Evolutionary conservation across 1,140 invertebrate genomes (phyloP).

Genomic region (Danaus plexippus): DNA sequence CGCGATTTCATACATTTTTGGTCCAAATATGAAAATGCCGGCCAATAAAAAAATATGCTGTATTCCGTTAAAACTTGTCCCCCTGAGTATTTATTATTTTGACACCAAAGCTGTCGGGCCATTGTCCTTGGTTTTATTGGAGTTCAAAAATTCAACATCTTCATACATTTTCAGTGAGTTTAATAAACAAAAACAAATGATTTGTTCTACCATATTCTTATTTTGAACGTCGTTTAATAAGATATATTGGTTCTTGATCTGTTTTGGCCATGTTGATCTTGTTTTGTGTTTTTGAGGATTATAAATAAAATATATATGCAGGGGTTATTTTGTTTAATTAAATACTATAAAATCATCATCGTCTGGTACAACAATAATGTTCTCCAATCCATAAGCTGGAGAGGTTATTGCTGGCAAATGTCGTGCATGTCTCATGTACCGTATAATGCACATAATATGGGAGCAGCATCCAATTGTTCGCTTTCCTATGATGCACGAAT

Average conservation of each 20-base stretch:
- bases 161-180: too few species aligned
- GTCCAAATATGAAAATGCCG: conserved; percentile 8
- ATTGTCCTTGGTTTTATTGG: too few species aligned
- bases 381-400: conserved; percentile 9
- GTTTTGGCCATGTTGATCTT: too few species aligned
- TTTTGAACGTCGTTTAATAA: too few species aligned
- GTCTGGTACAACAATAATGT: conserved; percentile 11
- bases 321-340: neutral
- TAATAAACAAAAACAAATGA: too few species aligned
- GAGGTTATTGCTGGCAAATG: conserved; percentile 6
- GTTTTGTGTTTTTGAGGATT: too few species aligned
- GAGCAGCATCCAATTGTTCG: conserved; percentile 14
- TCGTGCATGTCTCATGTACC: conserved; percentile 7
- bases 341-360: conserved; percentile 11
- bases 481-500: conserved; percentile 12
- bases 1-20: too few species aligned
- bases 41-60: conserved; percentile 4
- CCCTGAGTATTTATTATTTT: neutral
- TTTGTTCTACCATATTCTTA: too few species aligned
- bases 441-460: conserved; percentile 12
- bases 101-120: too few species aligned
- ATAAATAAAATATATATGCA: too few species aligned
- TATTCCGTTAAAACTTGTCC: conserved; percentile 8
- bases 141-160: too few species aligned
- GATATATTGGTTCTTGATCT: too few species aligned